Conservation (phyloP, 2,888 invertebrate species). For the Drosophila peninsularis region DNA sequence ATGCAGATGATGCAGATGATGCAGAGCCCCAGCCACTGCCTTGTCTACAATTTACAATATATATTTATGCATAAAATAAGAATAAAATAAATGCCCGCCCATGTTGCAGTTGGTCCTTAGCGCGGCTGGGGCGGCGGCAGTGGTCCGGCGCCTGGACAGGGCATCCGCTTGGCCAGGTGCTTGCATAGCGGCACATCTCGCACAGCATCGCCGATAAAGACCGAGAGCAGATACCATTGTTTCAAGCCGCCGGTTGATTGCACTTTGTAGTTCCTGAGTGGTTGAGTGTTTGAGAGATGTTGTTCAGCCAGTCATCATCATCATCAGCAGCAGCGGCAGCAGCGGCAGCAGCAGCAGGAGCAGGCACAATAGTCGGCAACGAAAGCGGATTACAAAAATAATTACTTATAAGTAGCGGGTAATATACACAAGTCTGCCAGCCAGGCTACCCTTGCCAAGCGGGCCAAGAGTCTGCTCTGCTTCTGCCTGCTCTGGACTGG, state of each 20-base stretch:
- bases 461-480: constrained; percentile 13
- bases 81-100: constrained; percentile 39
- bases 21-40: constrained; percentile 22
- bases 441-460: constrained; percentile 4
- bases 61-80: not conserved
- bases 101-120: constrained; percentile 35
- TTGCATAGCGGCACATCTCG: constrained; percentile 92
- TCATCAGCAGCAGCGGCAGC: constrained; percentile 11
- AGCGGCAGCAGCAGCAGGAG: constrained; percentile 10
- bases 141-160: constrained; percentile 85
- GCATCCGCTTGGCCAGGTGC: constrained; percentile 90
- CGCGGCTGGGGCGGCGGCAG: constrained; percentile 82
- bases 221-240: constrained; percentile 93
- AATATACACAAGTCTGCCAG: constrained; percentile 54
- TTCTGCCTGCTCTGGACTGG: constrained; percentile 10
- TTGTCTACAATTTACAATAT: constrained; percentile 3
- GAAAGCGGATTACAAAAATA: constrained; percentile 83
- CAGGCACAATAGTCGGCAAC: constrained; percentile 59
- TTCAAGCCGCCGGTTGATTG: constrained; percentile 89
- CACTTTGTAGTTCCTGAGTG: constrained; percentile 90
- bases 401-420: constrained; percentile 82
- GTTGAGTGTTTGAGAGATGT: constrained; percentile 31
- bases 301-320: constrained; percentile 28
- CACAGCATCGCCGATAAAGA: constrained; percentile 93
- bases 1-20: constrained; percentile 20